phyloP scores from a whole-genome alignment of 2,888 invertebrate species.

The Orchesellides sinensis region DNA sequence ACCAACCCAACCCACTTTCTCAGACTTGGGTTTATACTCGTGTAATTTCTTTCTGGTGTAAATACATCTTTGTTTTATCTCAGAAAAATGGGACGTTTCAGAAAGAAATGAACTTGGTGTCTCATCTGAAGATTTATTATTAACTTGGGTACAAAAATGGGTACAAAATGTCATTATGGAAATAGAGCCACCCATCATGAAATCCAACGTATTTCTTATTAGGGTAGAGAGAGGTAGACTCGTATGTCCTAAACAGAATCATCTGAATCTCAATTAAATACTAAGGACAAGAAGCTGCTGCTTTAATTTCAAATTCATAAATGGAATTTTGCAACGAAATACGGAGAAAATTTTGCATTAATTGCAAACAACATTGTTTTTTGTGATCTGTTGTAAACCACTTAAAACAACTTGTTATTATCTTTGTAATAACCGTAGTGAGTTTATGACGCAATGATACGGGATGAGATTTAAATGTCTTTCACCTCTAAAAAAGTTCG shows the following conservation, averaged over 20 bases:
- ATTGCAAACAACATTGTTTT: neutral
- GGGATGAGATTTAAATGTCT: too few species aligned
- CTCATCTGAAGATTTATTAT: too few species aligned
- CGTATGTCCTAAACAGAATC: too few species aligned
- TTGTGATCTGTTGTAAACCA: neutral
- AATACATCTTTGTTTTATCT: too few species aligned
- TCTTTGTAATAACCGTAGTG: neutral
- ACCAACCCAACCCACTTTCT: conserved; percentile 47
- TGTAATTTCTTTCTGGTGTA: neutral
- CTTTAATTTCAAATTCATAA: conserved; percentile 11
- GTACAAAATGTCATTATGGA: neutral
- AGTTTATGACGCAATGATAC: neutral
- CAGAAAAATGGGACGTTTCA: too few species aligned
- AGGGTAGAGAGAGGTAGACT: too few species aligned
- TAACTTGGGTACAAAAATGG: too few species aligned
- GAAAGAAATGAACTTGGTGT: too few species aligned
- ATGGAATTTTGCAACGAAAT: conserved; percentile 9
- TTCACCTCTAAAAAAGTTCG: too few species aligned
- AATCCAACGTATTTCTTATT: conserved; percentile 28
- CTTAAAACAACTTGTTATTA: neutral
- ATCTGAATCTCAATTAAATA: conserved; percentile 7
- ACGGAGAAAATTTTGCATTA: conserved; percentile 9
- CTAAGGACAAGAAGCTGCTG: too few species aligned
- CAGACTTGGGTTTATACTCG: neutral
- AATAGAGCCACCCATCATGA: conserved; percentile 28